phyloP scores from a whole-genome alignment of 1,140 invertebrate genomes.

The Thaumetopoea pityocampa region DNA sequence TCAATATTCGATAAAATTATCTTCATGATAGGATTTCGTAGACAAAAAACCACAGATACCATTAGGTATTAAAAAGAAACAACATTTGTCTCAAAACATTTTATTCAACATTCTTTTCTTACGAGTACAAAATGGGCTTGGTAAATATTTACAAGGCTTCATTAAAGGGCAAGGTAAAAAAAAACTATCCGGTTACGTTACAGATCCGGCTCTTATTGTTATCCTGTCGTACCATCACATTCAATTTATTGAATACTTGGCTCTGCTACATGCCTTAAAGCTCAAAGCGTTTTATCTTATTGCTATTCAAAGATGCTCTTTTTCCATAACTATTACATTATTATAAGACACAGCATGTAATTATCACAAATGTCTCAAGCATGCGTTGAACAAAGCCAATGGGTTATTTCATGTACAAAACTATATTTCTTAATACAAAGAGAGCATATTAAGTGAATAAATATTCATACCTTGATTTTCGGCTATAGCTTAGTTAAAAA shows the following conservation, averaged over 20 bases:
- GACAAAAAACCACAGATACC: no score
- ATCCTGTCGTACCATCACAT: slow-evolving; percentile 39
- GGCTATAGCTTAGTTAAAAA: slow-evolving; percentile 51
- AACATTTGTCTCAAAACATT: slow-evolving; percentile 62
- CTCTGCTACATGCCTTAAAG: slow-evolving; percentile 38
- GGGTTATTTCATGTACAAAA: slow-evolving; percentile 20
- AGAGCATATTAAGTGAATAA: slow-evolving; percentile 50
- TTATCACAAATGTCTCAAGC: not conserved
- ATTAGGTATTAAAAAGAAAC: slow-evolving; percentile 37
- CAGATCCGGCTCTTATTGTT: slow-evolving; percentile 50
- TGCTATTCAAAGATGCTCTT: slow-evolving; percentile 3
- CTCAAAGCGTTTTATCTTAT: no score
- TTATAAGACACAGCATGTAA: slow-evolving; percentile 25
- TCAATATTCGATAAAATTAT: no score
- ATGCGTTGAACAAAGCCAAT: slow-evolving; percentile 49
- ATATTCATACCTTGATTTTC: slow-evolving; percentile 47
- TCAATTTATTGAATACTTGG: slow-evolving; percentile 52
- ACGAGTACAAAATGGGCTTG: slow-evolving; percentile 69
- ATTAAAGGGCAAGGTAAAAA: slow-evolving; percentile 72
- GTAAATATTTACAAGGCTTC: slow-evolving; percentile 72
- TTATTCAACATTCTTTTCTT: slow-evolving; percentile 71
- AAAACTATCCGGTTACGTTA: slow-evolving; percentile 61
- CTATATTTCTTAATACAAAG: slow-evolving; percentile 46
- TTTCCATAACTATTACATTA: not conserved
- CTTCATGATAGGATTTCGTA: no score